Evolutionary conservation across 2,113 vertebrate species (phyloP).

Genomic region (Lutjanus erythropterus): DNA sequence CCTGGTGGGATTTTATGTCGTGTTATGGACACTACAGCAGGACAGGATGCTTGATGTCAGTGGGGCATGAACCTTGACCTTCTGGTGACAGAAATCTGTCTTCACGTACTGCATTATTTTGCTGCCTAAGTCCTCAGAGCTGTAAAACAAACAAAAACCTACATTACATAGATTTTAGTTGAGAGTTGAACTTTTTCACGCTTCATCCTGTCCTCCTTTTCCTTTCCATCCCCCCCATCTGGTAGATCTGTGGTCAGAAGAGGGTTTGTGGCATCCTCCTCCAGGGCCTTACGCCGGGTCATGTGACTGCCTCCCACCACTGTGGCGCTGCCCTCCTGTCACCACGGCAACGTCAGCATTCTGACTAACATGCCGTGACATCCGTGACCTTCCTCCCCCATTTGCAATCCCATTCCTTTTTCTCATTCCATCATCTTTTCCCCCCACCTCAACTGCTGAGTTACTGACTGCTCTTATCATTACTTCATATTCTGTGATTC

Average conservation of each 20-base stretch:
- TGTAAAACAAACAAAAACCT: constrained; percentile 21
- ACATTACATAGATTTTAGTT: background rate
- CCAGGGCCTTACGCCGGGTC: constrained; percentile 55
- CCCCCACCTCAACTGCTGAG: background rate
- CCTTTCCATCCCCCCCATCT: constrained; percentile 30
- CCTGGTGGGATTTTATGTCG: background rate
- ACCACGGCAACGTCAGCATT: constrained; percentile 61
- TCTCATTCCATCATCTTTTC: constrained; percentile 49
- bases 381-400: constrained; percentile 58
- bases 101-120: background rate
- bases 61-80: constrained; percentile 7
- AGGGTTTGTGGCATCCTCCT: constrained; percentile 63
- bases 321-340: constrained; percentile 59
- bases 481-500: constrained; percentile 13
- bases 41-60: constrained; percentile 35
- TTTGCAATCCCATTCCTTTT: constrained; percentile 32
- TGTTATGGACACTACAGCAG: background rate
- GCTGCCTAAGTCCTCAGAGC: background rate
- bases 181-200: background rate
- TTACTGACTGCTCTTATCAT: constrained; percentile 10
- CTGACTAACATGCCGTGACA: constrained; percentile 74
- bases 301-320: constrained; percentile 72
- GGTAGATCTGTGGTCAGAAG: constrained; percentile 25
- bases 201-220: constrained; percentile 30
- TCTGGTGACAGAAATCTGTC: constrained; percentile 34